Conservation (phyloP, 2,888 invertebrate genomes). For the Papilio gigon region DNA sequence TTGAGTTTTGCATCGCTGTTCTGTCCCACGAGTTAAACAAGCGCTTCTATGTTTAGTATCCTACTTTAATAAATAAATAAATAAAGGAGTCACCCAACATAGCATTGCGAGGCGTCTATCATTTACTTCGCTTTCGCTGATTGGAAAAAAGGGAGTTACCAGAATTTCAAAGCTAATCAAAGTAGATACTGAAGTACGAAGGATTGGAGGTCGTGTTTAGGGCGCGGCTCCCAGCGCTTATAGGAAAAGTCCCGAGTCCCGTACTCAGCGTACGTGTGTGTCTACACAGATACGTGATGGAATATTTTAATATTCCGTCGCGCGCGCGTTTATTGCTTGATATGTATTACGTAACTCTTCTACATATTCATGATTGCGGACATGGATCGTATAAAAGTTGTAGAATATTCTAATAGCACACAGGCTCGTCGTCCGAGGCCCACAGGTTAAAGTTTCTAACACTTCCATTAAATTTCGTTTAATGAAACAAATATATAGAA, state of each 20-base stretch:
- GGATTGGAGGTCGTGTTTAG: not conserved
- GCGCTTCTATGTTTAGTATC: not conserved
- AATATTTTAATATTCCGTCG: constrained; percentile 18
- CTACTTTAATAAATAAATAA: not conserved
- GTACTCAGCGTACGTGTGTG: not conserved
- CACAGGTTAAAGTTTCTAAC: not conserved
- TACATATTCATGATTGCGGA: constrained; percentile 15
- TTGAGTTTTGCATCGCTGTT: not conserved
- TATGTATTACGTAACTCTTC: constrained; percentile 20
- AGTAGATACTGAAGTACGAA: too few species aligned
- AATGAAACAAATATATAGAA: too few species aligned
- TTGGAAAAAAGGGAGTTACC: not conserved
- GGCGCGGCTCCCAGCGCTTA: not conserved
- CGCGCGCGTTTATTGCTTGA: constrained; percentile 10
- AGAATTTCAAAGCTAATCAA: not conserved
- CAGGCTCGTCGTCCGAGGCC: not conserved
- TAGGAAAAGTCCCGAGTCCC: not conserved
- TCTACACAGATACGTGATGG: not conserved
- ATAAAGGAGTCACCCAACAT: not conserved
- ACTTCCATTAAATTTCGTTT: not conserved
- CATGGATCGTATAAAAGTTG: constrained; percentile 6
- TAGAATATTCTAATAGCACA: not conserved
- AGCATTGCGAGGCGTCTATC: not conserved
- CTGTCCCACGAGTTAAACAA: not conserved
- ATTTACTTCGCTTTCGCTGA: not conserved